phyloP scores from a whole-genome alignment of 2,113 vertebrate genomes.

The Onychostoma macrolepis region DNA sequence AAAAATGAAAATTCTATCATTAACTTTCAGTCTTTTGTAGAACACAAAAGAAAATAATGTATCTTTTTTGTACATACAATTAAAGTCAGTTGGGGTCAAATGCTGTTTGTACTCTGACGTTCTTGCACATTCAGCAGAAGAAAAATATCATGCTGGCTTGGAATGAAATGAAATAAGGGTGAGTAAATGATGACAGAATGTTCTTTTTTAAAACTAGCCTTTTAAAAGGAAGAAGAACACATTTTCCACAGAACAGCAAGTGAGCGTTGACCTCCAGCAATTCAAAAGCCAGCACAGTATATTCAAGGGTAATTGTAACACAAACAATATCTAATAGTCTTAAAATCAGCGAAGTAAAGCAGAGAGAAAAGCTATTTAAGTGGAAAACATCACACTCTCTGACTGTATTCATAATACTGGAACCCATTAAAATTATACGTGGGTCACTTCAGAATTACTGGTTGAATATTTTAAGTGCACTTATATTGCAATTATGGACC shows the following conservation, averaged over 20 bases:
- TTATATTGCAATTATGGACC: conserved; percentile 45
- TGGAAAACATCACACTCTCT: conserved; percentile 30
- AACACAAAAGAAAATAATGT: neutral
- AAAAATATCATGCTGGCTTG: neutral
- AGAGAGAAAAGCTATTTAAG: neutral
- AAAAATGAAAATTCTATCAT: neutral
- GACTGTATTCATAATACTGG: conserved; percentile 10
- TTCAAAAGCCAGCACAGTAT: neutral
- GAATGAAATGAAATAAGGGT: neutral
- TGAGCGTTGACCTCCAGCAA: neutral
- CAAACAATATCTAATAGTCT: neutral
- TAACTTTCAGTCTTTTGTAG: neutral
- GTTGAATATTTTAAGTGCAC: conserved; percentile 42
- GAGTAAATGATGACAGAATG: neutral
- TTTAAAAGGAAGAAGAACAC: neutral
- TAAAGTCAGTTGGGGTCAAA: neutral
- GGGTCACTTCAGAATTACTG: conserved; percentile 34
- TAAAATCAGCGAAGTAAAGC: neutral
- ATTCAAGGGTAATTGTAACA: neutral
- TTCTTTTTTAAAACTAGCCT: neutral
- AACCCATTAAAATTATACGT: conserved; percentile 38
- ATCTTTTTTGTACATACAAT: neutral
- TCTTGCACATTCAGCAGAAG: neutral
- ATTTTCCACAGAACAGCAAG: neutral
- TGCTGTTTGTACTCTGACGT: neutral